A percentile compares a stretch with the other conserved stretches of the same genome.
These are phyloP conservation scores for Sialia sialis DNA, from an alignment of 2,113 vertebrate genomes.

Conservation along the genomic window DNA sequence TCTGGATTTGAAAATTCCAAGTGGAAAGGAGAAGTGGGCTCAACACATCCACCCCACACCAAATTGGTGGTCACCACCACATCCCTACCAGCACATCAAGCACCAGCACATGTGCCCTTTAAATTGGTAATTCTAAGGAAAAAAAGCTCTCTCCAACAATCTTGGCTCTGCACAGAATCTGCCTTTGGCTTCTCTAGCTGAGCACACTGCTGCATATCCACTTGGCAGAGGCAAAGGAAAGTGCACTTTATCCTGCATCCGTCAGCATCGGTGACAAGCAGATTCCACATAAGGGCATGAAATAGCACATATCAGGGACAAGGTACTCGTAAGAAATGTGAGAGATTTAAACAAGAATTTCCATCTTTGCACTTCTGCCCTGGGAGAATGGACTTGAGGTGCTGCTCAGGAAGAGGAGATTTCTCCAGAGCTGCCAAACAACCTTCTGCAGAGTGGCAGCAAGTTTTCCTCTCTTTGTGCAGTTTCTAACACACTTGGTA, in stretches of 20 bases:
- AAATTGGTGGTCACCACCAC: background rate
- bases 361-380: background rate
- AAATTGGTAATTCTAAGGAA: background rate
- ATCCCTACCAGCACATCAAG: background rate
- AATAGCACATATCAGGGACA: background rate
- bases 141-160: background rate
- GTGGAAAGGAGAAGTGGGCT: fast-evolving
- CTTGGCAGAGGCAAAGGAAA: conserved; percentile 57
- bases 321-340: background rate
- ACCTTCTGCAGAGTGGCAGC: background rate
- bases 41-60: background rate
- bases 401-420: background rate
- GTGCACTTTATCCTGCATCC: conserved; percentile 51
- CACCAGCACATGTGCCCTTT: background rate
- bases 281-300: conserved; percentile 59
- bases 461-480: background rate
- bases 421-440: background rate
- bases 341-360: conserved; percentile 29
- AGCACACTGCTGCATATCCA: background rate
- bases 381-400: background rate
- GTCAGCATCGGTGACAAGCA: conserved; percentile 34
- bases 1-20: background rate
- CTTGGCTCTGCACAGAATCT: background rate
- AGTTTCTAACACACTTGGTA: background rate
- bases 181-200: background rate